Percentiles rank a stretch among this genome's conserved stretches.
Conservation (phyloP, 2,888 invertebrate genomes). For the Periphyllus acericola region DNA sequence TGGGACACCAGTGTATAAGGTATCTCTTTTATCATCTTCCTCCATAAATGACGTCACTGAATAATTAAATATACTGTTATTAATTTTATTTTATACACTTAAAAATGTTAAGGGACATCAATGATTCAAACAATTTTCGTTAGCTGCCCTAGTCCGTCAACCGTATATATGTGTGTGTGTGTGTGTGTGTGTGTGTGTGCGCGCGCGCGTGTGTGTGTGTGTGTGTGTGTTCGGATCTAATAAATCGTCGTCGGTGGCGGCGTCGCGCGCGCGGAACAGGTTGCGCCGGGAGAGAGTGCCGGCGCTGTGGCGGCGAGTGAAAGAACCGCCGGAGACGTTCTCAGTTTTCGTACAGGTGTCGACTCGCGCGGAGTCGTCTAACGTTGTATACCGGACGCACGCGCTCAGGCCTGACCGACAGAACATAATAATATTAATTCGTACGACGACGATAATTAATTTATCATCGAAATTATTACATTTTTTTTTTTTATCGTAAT, state of each 20-base stretch:
- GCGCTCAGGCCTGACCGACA: not conserved
- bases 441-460: not conserved
- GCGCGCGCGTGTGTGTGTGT: too few species aligned
- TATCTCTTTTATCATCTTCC: too few species aligned
- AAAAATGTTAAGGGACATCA: too few species aligned
- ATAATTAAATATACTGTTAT: too few species aligned
- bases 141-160: too few species aligned
- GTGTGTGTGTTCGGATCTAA: not conserved
- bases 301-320: conserved; percentile 33
- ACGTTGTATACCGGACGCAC: not conserved
- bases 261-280: conserved; percentile 38
- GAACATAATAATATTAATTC: not conserved
- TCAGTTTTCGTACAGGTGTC: conserved; percentile 61
- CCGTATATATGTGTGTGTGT: too few species aligned
- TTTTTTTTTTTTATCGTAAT: too few species aligned
- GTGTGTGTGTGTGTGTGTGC: too few species aligned
- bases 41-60: too few species aligned
- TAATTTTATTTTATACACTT: too few species aligned
- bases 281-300: conserved; percentile 54
- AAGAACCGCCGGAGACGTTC: conserved; percentile 54
- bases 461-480: not conserved
- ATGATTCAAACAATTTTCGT: too few species aligned
- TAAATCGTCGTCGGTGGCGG: not conserved
- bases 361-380: conserved; percentile 31
- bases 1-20: too few species aligned